phyloP scores from a whole-genome alignment of 2,113 vertebrate species.

The Elephas maximus region DNA sequence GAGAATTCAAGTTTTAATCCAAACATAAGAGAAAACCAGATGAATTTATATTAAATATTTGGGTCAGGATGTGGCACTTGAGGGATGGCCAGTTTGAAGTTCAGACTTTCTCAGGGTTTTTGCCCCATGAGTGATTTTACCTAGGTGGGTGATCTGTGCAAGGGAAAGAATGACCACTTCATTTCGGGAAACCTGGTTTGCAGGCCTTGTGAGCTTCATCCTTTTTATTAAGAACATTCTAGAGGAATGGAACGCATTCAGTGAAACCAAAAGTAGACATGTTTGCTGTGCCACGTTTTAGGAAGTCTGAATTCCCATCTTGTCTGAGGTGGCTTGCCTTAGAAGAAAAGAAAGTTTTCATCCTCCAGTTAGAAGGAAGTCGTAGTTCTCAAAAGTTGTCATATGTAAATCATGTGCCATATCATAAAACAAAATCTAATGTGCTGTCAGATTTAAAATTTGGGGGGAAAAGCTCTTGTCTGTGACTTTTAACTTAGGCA shows the following conservation, averaged over 20 bases:
- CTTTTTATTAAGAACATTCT: neutral
- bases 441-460: constrained; percentile 29
- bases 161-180: rapidly evolving
- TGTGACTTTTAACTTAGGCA: constrained; percentile 43
- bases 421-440: constrained; percentile 54
- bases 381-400: constrained; percentile 45
- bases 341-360: constrained; percentile 41
- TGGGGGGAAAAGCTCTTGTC: neutral
- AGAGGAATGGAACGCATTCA: neutral
- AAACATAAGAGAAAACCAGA: neutral
- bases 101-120: neutral
- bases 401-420: constrained; percentile 54
- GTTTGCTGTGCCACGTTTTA: neutral
- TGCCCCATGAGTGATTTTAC: neutral
- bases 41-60: neutral
- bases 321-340: neutral
- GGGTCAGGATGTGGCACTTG: neutral
- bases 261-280: neutral
- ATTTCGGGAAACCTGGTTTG: neutral
- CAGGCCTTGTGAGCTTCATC: neutral
- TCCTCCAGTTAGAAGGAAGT: neutral
- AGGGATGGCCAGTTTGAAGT: neutral
- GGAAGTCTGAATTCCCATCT: neutral
- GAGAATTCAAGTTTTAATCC: neutral
- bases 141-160: neutral